phyloP scores from a whole-genome alignment of 2,797 vertebrate species.

The Smutsia gigantea region DNA sequence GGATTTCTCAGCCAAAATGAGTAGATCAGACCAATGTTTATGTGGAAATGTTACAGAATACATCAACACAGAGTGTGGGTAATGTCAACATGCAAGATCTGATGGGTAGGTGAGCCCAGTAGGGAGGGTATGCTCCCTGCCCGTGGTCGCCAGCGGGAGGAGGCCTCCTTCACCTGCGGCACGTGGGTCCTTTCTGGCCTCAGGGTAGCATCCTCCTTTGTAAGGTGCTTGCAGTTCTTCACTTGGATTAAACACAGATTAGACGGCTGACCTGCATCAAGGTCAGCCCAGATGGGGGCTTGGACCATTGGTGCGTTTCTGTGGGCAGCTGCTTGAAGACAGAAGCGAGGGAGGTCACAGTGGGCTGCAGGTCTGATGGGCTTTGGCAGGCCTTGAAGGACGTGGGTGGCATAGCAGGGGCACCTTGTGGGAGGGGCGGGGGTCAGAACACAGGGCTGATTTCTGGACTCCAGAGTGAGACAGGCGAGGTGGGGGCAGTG shows the following conservation, averaged over 20 bases:
- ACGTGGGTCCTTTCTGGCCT: accelerated
- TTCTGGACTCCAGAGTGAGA: neutral
- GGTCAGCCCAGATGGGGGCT: no score
- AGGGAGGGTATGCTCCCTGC: accelerated
- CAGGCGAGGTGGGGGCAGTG: neutral
- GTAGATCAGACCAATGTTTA: no score
- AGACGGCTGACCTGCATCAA: accelerated
- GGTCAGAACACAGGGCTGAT: neutral
- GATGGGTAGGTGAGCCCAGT: accelerated
- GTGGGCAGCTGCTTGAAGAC: neutral
- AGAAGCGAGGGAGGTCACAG: accelerated
- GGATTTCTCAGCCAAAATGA: neutral
- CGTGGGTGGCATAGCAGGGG: neutral
- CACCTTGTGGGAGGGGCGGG: no score
- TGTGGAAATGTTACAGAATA: accelerated
- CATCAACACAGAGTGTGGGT: accelerated
- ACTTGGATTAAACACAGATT: accelerated
- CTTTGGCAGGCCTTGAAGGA: accelerated
- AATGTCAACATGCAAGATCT: accelerated
- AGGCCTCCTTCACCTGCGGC: no score
- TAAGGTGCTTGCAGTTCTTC: accelerated
- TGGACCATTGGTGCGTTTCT: no score
- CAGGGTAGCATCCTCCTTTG: neutral
- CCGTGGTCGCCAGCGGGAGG: accelerated
- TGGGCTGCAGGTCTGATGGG: accelerated